These are phyloP conservation scores for Piezodorus guildinii DNA, from an alignment of 1,140 invertebrate species.

Conservation along the genomic window DNA sequence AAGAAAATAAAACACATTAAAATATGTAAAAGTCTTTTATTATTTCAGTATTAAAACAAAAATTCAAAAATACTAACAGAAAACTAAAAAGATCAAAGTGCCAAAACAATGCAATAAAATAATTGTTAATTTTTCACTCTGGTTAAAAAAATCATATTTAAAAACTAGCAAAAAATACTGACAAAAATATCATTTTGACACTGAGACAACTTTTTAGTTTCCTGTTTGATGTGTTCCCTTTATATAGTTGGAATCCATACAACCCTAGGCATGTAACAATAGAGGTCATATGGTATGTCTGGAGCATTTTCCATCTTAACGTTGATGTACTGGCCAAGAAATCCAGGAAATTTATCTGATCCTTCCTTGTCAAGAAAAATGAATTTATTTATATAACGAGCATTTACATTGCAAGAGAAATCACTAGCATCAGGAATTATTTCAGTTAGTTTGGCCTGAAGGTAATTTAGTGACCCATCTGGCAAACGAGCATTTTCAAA, in stretches of 20 bases:
- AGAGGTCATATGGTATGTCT: constrained; percentile 3
- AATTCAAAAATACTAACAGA: too few species aligned
- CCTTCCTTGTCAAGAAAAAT: constrained; percentile 2
- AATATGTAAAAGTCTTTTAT: too few species aligned
- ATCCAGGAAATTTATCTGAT: constrained; percentile 8
- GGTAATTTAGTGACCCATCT: neutral
- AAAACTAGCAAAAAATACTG: too few species aligned
- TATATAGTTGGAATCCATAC: constrained; percentile 10
- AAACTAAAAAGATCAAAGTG: too few species aligned
- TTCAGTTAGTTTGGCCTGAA: neutral
- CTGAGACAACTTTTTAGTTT: too few species aligned
- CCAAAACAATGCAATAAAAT: too few species aligned
- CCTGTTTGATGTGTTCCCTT: neutral
- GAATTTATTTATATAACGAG: constrained; percentile 4
- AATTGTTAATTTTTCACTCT: too few species aligned
- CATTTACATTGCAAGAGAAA: neutral
- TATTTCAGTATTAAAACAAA: too few species aligned
- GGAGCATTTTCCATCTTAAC: constrained; percentile 8
- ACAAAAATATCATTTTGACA: too few species aligned
- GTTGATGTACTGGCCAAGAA: neutral
- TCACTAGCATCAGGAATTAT: neutral
- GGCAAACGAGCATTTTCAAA: constrained; percentile 1
- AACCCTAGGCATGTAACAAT: constrained; percentile 7
- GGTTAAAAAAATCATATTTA: too few species aligned
- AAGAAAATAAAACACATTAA: too few species aligned